phyloP scores from a whole-genome alignment of 2,888 invertebrate species.

The Nasonia oneida region DNA sequence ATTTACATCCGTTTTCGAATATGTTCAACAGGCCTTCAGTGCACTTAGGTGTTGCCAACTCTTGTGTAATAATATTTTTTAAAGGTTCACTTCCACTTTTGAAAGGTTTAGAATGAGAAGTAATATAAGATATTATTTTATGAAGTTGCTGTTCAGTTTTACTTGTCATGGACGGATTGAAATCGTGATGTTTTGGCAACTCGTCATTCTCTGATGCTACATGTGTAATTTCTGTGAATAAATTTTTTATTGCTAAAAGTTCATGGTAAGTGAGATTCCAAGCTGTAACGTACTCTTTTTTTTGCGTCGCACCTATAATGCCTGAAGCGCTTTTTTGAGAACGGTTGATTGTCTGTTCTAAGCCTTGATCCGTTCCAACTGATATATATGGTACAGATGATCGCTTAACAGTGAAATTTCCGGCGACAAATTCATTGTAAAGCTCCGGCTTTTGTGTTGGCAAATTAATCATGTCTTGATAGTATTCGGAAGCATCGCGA shows the following conservation, averaged over 20 bases:
- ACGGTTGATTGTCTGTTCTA: constrained; percentile 56
- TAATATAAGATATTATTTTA: too few relatives aligned
- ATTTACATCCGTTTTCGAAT: too few relatives aligned
- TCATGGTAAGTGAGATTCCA: constrained; percentile 35
- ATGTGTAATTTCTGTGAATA: neutral
- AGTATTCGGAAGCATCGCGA: neutral
- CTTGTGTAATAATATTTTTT: too few relatives aligned
- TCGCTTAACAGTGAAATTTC: constrained; percentile 30
- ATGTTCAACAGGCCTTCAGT: too few relatives aligned
- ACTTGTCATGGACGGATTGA: too few relatives aligned
- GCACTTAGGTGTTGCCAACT: too few relatives aligned
- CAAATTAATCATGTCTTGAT: neutral
- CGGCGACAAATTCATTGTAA: neutral
- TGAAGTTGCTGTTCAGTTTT: too few relatives aligned
- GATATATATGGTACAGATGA: constrained; percentile 34
- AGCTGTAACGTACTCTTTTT: constrained; percentile 28
- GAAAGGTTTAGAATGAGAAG: too few relatives aligned
- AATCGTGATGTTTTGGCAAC: neutral
- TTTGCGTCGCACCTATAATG: constrained; percentile 40
- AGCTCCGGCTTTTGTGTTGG: neutral
- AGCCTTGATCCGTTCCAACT: constrained; percentile 26
- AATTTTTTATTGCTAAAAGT: neutral
- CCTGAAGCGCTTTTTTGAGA: constrained; percentile 32
- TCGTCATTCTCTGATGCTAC: neutral
- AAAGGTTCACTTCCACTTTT: too few relatives aligned